Evolutionary conservation across 2,888 invertebrate genomes (phyloP).

Genomic region (Therioaphis trifolii): DNA sequence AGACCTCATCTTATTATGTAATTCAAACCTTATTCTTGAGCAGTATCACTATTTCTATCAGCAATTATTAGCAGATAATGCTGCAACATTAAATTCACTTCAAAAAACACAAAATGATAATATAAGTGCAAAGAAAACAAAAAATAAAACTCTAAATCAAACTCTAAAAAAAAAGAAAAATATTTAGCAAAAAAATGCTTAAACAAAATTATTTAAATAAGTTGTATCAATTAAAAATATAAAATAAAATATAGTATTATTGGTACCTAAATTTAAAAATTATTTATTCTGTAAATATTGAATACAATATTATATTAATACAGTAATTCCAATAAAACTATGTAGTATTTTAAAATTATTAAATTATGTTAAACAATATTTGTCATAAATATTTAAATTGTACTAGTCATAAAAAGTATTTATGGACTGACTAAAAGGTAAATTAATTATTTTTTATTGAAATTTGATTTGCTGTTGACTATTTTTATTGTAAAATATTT

Average conservation of each 20-base stretch:
- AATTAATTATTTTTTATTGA: background rate
- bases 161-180: background rate
- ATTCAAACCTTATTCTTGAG: background rate
- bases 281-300: background rate
- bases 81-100: background rate
- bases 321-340: no score
- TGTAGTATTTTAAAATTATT: no score
- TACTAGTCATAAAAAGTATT: background rate
- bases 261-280: no score
- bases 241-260: background rate
- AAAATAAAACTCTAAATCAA: background rate
- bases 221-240: background rate
- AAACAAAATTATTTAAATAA: background rate
- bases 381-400: no score
- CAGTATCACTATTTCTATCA: constrained; percentile 4
- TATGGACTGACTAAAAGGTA: background rate
- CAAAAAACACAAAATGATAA: background rate
- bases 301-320: no score
- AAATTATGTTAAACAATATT: no score
- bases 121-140: background rate
- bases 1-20: background rate
- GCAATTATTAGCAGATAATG: background rate
- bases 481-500: background rate
- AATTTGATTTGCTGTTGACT: background rate
- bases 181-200: background rate